A percentile compares a stretch with the other conserved stretches of the same genome.
Evolutionary conservation across 2,888 invertebrate species (phyloP).

Genomic region (Halictus ligatus): DNA sequence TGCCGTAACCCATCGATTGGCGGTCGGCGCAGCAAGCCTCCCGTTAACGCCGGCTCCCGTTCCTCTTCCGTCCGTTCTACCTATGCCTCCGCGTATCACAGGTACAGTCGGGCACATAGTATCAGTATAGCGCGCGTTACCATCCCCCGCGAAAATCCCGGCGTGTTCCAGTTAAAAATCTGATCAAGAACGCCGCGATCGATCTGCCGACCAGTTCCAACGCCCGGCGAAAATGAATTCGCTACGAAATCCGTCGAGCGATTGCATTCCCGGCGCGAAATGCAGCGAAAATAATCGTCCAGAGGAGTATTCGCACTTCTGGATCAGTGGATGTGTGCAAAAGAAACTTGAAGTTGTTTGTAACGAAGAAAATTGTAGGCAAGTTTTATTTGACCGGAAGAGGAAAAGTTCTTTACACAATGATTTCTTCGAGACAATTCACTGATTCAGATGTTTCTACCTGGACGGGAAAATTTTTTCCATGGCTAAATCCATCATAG

Average conservation of each 20-base stretch:
- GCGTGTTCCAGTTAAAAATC: background rate
- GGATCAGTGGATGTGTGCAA: background rate
- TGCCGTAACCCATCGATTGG: constrained; percentile 51
- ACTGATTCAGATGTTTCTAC: background rate
- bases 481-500: background rate
- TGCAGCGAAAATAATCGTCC: background rate
- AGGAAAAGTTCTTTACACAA: background rate
- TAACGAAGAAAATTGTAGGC: no score
- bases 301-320: background rate
- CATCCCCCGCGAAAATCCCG: background rate
- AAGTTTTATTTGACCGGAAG: background rate
- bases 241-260: background rate
- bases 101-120: background rate
- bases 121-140: background rate
- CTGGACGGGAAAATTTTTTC: no score
- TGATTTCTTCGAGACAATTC: no score
- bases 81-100: background rate
- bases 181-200: constrained; percentile 1
- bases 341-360: background rate
- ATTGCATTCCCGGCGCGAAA: background rate
- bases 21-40: constrained; percentile 31
- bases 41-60: constrained; percentile 23
- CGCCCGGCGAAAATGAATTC: background rate
- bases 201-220: background rate
- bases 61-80: constrained; percentile 8